Percentiles rank a stretch among this genome's conserved stretches.
Conservation (phyloP, 2,797 vertebrate species). For the Falco columbarius region DNA sequence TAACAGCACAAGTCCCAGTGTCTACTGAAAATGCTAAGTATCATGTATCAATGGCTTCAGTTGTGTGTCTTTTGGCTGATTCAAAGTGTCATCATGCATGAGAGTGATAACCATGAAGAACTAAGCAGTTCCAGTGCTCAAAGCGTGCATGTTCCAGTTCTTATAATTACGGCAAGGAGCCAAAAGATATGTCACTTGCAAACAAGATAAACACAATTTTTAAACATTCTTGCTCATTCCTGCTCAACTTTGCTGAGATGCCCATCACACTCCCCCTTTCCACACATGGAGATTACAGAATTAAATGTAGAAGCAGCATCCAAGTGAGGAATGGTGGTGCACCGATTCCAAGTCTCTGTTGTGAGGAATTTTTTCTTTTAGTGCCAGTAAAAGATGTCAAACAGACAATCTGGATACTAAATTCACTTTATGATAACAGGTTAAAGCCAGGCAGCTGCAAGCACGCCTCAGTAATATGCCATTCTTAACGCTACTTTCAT, state of each 20-base stretch:
- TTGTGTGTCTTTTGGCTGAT: neutral
- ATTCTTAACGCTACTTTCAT: neutral
- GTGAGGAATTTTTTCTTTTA: neutral
- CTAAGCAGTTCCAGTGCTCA: neutral
- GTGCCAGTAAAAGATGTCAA: neutral
- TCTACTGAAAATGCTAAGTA: constrained; percentile 25
- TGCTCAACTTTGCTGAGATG: neutral
- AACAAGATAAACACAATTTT: neutral
- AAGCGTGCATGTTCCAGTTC: neutral
- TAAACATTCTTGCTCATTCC: neutral
- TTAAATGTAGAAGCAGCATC: neutral
- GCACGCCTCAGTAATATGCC: neutral
- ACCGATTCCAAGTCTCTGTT: neutral
- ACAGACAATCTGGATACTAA: neutral
- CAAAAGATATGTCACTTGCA: neutral
- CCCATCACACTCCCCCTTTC: neutral
- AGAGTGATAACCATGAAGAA: constrained; percentile 4
- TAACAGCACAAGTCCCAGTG: neutral
- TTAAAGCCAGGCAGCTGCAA: neutral
- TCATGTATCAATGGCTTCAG: neutral
- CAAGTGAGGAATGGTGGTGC: neutral
- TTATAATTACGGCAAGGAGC: neutral
- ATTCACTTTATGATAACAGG: neutral
- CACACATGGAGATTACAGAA: neutral
- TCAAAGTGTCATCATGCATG: neutral